A percentile compares a stretch with the other conserved stretches of the same genome.
Evolutionary conservation across 1,140 invertebrate species (phyloP).

Genomic region (Nasonia giraulti): DNA sequence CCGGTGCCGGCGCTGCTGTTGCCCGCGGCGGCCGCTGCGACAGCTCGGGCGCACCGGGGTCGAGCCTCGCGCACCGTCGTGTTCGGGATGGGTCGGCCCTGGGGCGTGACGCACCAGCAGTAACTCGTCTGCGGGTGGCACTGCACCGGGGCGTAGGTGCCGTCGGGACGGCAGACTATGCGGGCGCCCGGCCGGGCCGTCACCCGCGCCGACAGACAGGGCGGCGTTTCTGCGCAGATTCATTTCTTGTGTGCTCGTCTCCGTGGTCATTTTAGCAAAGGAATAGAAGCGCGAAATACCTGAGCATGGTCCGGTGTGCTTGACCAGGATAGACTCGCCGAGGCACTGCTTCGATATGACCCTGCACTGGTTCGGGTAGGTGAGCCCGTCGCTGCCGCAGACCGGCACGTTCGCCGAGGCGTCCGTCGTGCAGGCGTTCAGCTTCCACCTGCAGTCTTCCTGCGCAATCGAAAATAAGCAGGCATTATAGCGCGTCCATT

Average conservation of each 20-base stretch:
- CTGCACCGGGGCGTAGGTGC: constrained; percentile 88
- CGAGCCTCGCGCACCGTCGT: constrained; percentile 81
- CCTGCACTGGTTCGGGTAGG: constrained; percentile 86
- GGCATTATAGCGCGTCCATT: too few species aligned
- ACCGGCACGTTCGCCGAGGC: constrained; percentile 73
- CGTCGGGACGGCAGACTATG: constrained; percentile 86
- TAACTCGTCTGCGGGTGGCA: constrained; percentile 85
- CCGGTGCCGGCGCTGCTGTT: neutral
- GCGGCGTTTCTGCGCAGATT: constrained; percentile 64
- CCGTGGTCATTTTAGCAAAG: too few species aligned
- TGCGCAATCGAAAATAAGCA: constrained; percentile 52
- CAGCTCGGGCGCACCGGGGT: constrained; percentile 78
- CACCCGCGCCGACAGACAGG: constrained; percentile 73
- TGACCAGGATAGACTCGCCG: constrained; percentile 80
- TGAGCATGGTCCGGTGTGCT: constrained; percentile 82
- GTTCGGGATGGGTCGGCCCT: constrained; percentile 85
- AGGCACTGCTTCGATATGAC: constrained; percentile 84
- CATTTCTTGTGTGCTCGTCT: too few species aligned
- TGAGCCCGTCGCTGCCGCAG: constrained; percentile 87
- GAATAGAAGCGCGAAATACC: constrained; percentile 69
- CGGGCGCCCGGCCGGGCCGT: constrained; percentile 61
- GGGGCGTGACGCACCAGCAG: constrained; percentile 89
- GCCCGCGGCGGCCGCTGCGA: constrained; percentile 20
- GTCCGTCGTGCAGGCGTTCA: constrained; percentile 67
- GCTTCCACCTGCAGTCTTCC: constrained; percentile 72